These are phyloP conservation scores for Fratercula arctica DNA, from an alignment of 2,797 vertebrate genomes.

Conservation along the genomic window DNA sequence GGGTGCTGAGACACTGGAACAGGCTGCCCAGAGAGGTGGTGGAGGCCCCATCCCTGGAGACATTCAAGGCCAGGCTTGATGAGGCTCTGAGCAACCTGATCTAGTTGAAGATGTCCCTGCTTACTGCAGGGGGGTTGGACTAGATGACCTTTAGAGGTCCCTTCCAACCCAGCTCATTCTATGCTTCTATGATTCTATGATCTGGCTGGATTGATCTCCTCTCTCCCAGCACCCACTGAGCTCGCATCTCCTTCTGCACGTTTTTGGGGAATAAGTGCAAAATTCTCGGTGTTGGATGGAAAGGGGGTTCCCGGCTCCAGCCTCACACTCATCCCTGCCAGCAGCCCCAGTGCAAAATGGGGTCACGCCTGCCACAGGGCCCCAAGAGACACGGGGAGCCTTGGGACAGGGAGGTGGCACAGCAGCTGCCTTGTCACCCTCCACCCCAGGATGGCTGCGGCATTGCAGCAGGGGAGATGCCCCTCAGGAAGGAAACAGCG, in stretches of 20 bases:
- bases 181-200: no score
- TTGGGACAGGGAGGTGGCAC: neutral
- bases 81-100: no score
- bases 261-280: neutral
- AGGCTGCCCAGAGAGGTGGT: no score
- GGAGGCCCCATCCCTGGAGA: no score
- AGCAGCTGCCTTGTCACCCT: rapidly evolving
- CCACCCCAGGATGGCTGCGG: rapidly evolving
- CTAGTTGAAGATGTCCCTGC: no score
- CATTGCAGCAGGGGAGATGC: neutral
- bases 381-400: rapidly evolving
- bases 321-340: rapidly evolving
- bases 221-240: neutral
- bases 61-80: no score
- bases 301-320: rapidly evolving
- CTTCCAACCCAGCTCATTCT: no score
- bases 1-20: no score
- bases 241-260: rapidly evolving
- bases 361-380: neutral
- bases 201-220: no score
- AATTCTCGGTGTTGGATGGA: neutral
- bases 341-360: neutral
- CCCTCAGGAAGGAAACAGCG: neutral
- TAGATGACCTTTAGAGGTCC: no score
- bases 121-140: no score